Evolutionary conservation across 2,888 invertebrate genomes (phyloP), one percentile per base, ranked within the genome.

Genomic region (Xestobium rufovillosum): DNA sequence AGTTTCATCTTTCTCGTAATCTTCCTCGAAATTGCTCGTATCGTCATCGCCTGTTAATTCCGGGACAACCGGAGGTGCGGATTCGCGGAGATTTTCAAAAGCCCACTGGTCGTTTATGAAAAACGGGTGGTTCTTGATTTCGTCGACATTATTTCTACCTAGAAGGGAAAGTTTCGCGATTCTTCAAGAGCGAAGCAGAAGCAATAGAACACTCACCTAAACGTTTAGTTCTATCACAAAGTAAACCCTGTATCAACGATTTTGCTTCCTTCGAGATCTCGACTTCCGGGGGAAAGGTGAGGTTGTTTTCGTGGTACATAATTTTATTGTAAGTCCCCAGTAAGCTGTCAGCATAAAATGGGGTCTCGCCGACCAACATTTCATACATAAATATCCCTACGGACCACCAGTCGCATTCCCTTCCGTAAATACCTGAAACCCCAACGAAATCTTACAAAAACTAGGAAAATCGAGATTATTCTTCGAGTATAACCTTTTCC

Each of bases 371-470:
- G 40, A 94, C 86, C 35, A 98, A 72, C 96, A 98, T 96, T 75
- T 98, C 98, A 66, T 94, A 98, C 2, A 98, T 77, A 66, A 98
- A 94, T 53, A 98, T 95, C 36, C 98, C 98, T 14, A 97, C 96
- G 12, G 96, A 95, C 96, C 96, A 97, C 92, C 94, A 96, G 69
- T 97, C 96, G 69, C 95, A 96, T 67, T 98, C 97, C 27, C 92
- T 75, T 0, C 97, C 97, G 65, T 98, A 98, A 41, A 90, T 87
- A 39, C 92, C 92, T 60, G 91, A 89, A 25, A 88, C 87, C 8
- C 8, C n/a, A 23, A 23, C 8, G 23, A 23, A 23, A n/a, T 23
- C 8, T 23, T 26, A 14, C 14, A 13, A 17, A 29, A 25, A 19
- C 11, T n/a, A n/a, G n/a, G n/a, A n/a, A n/a, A n/a, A n/a, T n/a